Conservation (phyloP, 1,140 invertebrate genomes). For the Drosophila littoralis region DNA sequence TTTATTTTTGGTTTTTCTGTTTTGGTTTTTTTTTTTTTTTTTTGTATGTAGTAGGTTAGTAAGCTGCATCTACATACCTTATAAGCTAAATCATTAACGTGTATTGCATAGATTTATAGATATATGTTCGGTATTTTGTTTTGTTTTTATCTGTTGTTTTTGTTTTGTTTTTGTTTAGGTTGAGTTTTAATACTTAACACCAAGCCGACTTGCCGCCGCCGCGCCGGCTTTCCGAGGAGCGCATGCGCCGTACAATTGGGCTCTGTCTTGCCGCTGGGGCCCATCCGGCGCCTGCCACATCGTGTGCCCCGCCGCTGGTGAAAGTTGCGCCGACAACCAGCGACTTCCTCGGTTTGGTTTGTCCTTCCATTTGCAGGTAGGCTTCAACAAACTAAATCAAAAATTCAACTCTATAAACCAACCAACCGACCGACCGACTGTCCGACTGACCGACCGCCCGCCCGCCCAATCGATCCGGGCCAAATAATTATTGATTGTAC, state of each 20-base stretch:
- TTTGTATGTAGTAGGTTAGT: conserved; percentile 39
- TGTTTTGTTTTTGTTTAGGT: conserved; percentile 21
- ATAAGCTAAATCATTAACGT: conserved; percentile 59
- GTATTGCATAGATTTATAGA: conserved; percentile 21
- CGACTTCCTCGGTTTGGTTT: not conserved
- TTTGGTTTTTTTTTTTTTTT: conserved; percentile 25
- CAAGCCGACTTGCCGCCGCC: conserved; percentile 29
- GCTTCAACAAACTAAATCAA: conserved; percentile 17
- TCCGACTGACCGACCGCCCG: too few relatives aligned
- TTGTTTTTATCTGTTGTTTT: conserved; percentile 17
- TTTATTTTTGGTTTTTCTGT: conserved; percentile 68
- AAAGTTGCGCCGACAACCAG: not conserved
- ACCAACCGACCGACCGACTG: too few relatives aligned
- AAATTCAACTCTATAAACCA: conserved; percentile 8
- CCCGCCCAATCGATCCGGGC: not conserved
- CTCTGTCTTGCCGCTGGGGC: conserved; percentile 2
- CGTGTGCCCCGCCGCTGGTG: not conserved
- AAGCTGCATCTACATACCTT: conserved; percentile 75
- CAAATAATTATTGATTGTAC: not conserved
- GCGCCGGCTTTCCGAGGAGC: conserved; percentile 33
- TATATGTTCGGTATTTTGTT: conserved; percentile 37
- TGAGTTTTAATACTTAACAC: conserved; percentile 74
- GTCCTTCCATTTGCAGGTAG: not conserved
- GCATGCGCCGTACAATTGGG: conserved; percentile 57
- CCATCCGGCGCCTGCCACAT: conserved; percentile 1